Evolutionary conservation across 2,888 invertebrate species (phyloP).

Genomic region (Saturnia japonica): DNA sequence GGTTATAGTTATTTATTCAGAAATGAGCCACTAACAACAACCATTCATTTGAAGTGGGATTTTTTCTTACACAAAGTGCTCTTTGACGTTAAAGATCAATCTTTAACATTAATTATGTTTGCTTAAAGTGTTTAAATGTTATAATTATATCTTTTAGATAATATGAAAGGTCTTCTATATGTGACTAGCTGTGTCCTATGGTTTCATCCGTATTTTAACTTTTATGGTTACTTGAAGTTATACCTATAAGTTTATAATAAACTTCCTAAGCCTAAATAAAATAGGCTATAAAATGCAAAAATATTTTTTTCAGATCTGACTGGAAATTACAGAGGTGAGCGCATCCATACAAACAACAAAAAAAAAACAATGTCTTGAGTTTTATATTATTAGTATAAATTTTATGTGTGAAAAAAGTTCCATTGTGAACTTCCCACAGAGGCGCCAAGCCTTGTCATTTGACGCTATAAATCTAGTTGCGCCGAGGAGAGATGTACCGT

Average conservation of each 20-base stretch:
- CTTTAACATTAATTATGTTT: background rate
- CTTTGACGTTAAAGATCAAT: background rate
- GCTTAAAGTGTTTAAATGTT: background rate
- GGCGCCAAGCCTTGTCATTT: slow-evolving; percentile 63
- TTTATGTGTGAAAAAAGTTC: slow-evolving; percentile 15
- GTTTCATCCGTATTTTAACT: no score
- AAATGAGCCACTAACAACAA: background rate
- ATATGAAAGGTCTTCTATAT: background rate
- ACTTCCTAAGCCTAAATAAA: no score
- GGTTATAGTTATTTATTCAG: background rate
- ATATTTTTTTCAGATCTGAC: no score
- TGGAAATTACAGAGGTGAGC: no score
- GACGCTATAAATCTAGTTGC: slow-evolving; percentile 58
- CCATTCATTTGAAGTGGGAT: background rate
- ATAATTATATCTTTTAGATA: background rate
- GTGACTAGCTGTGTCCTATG: no score
- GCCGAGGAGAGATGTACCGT: slow-evolving; percentile 40
- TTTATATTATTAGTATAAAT: no score
- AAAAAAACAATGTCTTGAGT: no score
- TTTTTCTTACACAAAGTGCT: background rate
- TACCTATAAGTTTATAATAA: no score
- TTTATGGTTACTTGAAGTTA: no score
- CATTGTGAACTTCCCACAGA: slow-evolving; percentile 42
- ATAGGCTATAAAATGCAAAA: no score
- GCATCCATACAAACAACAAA: no score